Evolutionary conservation across 2,113 vertebrate species (phyloP), one percentile per base, ranked within the genome.

Genomic region (Ranitomeya imitator): DNA sequence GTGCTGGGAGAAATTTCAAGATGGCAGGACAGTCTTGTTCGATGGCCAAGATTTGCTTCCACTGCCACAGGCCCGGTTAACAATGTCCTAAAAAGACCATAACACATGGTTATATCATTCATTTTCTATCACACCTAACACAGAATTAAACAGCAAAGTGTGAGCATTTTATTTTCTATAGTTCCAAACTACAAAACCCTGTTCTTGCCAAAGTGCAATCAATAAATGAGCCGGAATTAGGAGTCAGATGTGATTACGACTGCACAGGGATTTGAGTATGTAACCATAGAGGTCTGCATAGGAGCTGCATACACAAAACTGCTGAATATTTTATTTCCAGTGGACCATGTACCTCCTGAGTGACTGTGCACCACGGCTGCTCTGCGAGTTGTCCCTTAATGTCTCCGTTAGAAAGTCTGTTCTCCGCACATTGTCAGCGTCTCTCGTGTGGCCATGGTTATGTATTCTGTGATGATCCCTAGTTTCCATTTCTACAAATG

Each of bases 21-120:
- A 0, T 61, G 89, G 85, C 98, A 99, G 88, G 93, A 88, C 83
- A 99, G 91, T 82, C 89, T 93, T 90, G 93, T 92, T 13, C 91
- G 94, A 87, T 98, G 96, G 31, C 97, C 97, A 0, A 92, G 23
- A 5, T 85, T 93, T 91, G 94, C 94, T 2, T 97, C 96, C 86
- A 99, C 81, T 52, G 93, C 65, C 0, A 95, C 84, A 0, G 96
- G 94, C 89, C 94, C 92, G 0, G 92, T 95, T 7, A 91, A 93
- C 83, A 96, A 95, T 84, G 97, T 95, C 78, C 89, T 96, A 91
- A 97, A 94, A 86, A 61, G 11, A 87, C 13, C 61, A 57, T 21
- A 59, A 60, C 19, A 54, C 18, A 9, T 10, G 19, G 45, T 79
- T 57, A 79, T 57, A 79, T 14, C 16, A 31, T 7, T 2, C 1